phyloP scores from a whole-genome alignment of 35 echinoderm and acorn worm species.

The Eucidaris tribuloides region DNA sequence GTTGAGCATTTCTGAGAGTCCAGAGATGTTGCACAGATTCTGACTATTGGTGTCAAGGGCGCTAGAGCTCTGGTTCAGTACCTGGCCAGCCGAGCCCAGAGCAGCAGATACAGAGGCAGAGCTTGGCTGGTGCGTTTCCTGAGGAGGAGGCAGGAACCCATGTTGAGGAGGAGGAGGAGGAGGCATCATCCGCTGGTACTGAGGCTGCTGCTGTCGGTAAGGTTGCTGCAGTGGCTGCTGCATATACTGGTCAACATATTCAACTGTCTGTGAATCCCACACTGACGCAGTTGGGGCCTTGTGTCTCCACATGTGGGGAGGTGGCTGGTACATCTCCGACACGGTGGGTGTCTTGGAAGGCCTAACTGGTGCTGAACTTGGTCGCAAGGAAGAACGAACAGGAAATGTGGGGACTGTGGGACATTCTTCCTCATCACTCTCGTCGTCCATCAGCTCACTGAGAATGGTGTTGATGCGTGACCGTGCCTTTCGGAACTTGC shows the following conservation, averaged over 20 bases:
- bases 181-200: neutral
- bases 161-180: neutral
- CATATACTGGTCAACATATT: constrained; percentile 30
- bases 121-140: constrained; percentile 2
- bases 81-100: neutral
- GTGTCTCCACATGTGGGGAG: constrained; percentile 46
- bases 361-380: constrained; percentile 5
- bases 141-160: constrained; percentile 9
- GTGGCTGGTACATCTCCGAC: constrained; percentile 33
- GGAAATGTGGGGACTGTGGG: neutral
- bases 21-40: constrained; percentile 5
- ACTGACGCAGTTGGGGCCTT: constrained; percentile 13
- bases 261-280: constrained; percentile 34
- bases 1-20: constrained; percentile 5
- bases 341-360: neutral
- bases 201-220: constrained; percentile 14
- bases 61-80: neutral
- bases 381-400: neutral
- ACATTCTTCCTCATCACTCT: constrained; percentile 29
- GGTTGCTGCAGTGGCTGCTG: constrained; percentile 37
- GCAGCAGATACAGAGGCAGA: constrained; percentile 1
- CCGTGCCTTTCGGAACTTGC: constrained; percentile 30
- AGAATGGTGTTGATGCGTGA: constrained; percentile 21
- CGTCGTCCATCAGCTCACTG: constrained; percentile 37
- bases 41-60: neutral